Percentiles rank a stretch among this genome's conserved stretches.
Conservation (phyloP, 2,113 vertebrate genomes). For the Gymnocephalus cernua region DNA sequence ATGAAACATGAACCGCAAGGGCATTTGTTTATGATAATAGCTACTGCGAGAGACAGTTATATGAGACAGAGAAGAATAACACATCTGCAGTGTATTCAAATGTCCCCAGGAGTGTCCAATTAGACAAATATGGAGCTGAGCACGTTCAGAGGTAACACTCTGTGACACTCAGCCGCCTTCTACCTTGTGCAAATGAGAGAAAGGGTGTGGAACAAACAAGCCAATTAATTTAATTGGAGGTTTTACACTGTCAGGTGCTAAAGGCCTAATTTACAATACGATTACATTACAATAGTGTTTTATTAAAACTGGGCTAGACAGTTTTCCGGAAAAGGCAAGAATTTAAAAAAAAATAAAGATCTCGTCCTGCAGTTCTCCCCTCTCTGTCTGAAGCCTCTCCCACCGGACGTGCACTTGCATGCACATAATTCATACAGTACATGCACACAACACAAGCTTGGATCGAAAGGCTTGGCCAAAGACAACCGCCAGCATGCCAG, state of each 20-base stretch:
- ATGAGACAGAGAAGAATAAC: slow-evolving; percentile 52
- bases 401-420: no score
- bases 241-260: slow-evolving; percentile 54
- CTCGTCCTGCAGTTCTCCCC: no score
- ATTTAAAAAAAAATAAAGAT: no score
- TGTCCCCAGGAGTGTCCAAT: slow-evolving; percentile 67
- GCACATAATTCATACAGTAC: no score
- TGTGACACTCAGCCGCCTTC: slow-evolving; percentile 45
- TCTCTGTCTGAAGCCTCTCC: no score
- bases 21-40: slow-evolving; percentile 30
- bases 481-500: no score
- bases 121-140: slow-evolving; percentile 59
- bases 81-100: slow-evolving; percentile 42
- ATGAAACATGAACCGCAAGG: slow-evolving; percentile 18
- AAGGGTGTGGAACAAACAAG: slow-evolving; percentile 63
- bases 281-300: no score
- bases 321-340: no score
- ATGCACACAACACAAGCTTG: no score
- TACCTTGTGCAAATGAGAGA: slow-evolving; percentile 33
- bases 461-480: no score
- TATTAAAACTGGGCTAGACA: no score
- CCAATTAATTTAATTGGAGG: slow-evolving; percentile 70
- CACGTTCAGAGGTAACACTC: slow-evolving; percentile 52
- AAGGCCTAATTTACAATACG: slow-evolving; percentile 17
- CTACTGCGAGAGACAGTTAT: slow-evolving; percentile 39